A percentile compares a stretch with the other conserved stretches of the same genome.
These are phyloP conservation scores for Lamprologus sp. DNA, from an alignment of 2,113 vertebrate species.

Conservation along the genomic window DNA sequence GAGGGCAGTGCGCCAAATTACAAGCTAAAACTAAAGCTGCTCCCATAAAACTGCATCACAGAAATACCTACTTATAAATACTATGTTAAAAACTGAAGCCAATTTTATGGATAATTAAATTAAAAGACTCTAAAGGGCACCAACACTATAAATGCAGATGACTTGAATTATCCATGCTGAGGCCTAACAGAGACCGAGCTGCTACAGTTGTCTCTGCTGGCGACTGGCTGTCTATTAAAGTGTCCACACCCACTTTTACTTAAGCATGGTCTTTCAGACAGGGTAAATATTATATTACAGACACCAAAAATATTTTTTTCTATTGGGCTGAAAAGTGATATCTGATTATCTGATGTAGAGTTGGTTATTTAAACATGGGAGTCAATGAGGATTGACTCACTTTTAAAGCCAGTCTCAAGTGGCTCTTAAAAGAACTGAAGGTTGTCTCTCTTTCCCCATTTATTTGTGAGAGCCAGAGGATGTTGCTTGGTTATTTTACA, in stretches of 20 bases:
- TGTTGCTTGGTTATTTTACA: not conserved
- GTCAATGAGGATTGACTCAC: not conserved
- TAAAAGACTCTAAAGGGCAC: not conserved
- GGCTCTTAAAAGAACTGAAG: not conserved
- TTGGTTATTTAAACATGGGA: not conserved
- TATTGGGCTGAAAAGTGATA: not conserved
- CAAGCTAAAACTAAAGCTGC: not conserved
- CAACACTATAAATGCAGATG: not conserved
- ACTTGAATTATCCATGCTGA: not conserved
- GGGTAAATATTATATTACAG: not conserved
- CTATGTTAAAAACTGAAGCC: not conserved
- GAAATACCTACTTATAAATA: not conserved
- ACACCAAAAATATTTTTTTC: not conserved
- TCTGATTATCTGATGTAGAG: not conserved
- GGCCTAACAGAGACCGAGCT: not conserved
- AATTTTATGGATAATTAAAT: not conserved
- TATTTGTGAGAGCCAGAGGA: not conserved
- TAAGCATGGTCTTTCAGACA: accelerated
- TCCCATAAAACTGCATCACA: not conserved
- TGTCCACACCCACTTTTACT: not conserved
- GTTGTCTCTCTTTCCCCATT: not conserved
- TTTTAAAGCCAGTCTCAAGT: not conserved
- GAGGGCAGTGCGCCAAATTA: not conserved
- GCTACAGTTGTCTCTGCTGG: not conserved
- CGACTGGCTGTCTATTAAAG: not conserved